These are phyloP conservation scores for Paragorgia papillata DNA, from an alignment of 92 coral and sea anemone species.

Conservation along the genomic window DNA sequence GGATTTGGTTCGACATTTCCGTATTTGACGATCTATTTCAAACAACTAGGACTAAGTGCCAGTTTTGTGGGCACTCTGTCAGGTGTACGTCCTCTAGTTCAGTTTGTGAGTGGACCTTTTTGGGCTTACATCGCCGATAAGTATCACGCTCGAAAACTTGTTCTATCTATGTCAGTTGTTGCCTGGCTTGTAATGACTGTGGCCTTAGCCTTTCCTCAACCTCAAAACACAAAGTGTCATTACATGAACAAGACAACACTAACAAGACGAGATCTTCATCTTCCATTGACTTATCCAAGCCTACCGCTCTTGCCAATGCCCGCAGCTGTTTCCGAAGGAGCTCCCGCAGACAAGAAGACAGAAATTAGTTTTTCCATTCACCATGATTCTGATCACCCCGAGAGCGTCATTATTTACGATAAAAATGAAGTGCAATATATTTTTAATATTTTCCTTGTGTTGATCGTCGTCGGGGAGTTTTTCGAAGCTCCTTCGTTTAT, in stretches of 20 bases:
- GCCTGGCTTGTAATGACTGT: conserved; percentile 94
- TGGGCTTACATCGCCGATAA: conserved; percentile 92
- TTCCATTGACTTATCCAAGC: not conserved
- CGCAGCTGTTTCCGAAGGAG: conserved; percentile 11
- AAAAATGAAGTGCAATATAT: conserved; percentile 65
- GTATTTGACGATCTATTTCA: conserved; percentile 88
- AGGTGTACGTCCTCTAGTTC: conserved; percentile 85
- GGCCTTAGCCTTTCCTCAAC: conserved; percentile 79
- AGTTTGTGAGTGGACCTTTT: conserved; percentile 90
- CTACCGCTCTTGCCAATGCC: conserved; percentile 28
- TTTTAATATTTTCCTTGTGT: conserved; percentile 67
- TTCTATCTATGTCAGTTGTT: conserved; percentile 74
- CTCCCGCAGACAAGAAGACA: conserved; percentile 30
- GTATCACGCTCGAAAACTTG: conserved; percentile 81
- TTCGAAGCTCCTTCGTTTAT: conserved; percentile 96
- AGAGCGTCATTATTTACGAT: conserved; percentile 59
- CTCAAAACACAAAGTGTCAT: conserved; percentile 75
- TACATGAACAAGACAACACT: conserved; percentile 9
- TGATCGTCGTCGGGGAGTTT: conserved; percentile 83
- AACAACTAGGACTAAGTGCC: conserved; percentile 89
- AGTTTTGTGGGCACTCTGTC: conserved; percentile 84
- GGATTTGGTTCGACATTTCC: conserved; percentile 98
- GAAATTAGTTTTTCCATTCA: conserved; percentile 1
- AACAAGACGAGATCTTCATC: conserved; percentile 22
- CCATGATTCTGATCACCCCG: not conserved